These are phyloP conservation scores for Orthochromis malagaraziensis DNA, from an alignment of 2,113 vertebrate genomes.

Conservation along the genomic window DNA sequence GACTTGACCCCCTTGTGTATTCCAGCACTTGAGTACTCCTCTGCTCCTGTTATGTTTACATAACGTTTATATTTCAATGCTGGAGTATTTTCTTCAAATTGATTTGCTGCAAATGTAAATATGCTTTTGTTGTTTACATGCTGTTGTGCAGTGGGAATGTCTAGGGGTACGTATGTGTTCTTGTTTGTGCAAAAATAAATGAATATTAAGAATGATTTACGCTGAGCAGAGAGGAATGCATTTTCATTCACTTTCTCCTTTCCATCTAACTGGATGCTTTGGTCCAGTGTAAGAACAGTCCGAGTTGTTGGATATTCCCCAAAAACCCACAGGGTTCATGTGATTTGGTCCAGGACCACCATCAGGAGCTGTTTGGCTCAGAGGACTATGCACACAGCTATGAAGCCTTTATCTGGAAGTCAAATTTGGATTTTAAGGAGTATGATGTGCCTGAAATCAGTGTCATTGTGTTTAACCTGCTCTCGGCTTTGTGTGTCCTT, in stretches of 20 bases:
- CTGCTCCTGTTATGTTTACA: background rate
- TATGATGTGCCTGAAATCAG: background rate
- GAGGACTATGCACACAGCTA: background rate
- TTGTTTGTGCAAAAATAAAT: background rate
- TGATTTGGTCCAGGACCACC: background rate
- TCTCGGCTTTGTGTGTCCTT: background rate
- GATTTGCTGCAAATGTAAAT: background rate
- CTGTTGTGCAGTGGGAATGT: background rate
- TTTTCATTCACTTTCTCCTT: background rate
- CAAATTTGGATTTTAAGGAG: background rate
- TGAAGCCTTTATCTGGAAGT: background rate
- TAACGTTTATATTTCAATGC: background rate
- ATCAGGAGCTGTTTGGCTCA: background rate
- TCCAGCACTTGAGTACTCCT: background rate
- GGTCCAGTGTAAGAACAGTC: background rate
- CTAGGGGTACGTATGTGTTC: background rate
- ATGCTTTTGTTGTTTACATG: background rate
- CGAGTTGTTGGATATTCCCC: background rate
- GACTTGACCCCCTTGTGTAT: background rate
- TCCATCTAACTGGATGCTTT: background rate
- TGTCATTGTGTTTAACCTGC: background rate
- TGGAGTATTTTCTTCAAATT: background rate
- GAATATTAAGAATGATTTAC: background rate
- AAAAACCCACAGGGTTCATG: background rate
- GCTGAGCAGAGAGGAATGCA: background rate